These are phyloP conservation scores for Coelinius sp. DNA, from an alignment of 2,888 invertebrate genomes.

Conservation along the genomic window DNA sequence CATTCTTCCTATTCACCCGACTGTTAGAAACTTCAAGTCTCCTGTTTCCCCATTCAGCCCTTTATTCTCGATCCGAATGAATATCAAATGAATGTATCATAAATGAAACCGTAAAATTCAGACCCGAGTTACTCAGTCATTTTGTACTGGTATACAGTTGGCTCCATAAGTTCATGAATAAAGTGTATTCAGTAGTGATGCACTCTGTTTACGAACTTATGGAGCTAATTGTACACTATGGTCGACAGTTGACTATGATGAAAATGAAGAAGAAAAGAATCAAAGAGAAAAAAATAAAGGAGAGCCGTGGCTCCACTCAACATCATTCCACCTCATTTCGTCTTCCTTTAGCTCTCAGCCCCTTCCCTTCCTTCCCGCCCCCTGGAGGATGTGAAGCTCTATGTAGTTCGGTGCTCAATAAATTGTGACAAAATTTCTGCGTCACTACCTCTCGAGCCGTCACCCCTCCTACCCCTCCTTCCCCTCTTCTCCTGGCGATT, in stretches of 20 bases:
- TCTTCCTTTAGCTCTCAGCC: neutral
- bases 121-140: neutral
- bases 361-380: neutral
- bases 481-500: neutral
- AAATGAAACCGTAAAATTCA: neutral
- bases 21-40: neutral
- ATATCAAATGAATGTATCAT: neutral
- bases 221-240: neutral
- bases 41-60: neutral
- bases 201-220: too few relatives aligned
- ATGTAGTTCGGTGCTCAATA: neutral
- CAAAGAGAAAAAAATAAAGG: neutral
- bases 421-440: neutral
- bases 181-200: too few relatives aligned
- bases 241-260: neutral
- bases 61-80: neutral
- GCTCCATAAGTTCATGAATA: too few relatives aligned
- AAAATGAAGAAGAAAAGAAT: neutral
- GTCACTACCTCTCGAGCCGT: neutral
- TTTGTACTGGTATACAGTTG: neutral
- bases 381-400: neutral
- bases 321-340: conserved; percentile 23
- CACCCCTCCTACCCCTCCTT: neutral
- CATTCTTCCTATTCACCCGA: neutral
- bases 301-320: neutral